phyloP scores from a whole-genome alignment of 2,113 vertebrate genomes.

The Progne subis region DNA sequence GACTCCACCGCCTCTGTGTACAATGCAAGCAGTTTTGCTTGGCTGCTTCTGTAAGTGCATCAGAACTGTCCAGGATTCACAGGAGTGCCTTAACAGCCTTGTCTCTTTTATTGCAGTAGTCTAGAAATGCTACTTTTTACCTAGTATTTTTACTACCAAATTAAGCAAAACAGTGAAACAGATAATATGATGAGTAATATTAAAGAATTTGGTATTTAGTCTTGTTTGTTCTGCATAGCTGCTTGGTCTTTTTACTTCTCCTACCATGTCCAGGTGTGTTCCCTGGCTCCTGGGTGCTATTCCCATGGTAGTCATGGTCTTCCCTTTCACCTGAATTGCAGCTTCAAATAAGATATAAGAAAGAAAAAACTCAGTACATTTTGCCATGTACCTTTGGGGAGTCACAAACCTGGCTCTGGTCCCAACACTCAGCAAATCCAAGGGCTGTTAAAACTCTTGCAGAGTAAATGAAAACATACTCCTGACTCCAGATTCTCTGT shows the following conservation, averaged over 20 bases:
- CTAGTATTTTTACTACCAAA: neutral
- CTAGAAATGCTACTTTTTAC: neutral
- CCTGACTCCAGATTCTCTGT: neutral
- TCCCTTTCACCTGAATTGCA: neutral
- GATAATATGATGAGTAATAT: neutral
- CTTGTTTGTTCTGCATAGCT: neutral
- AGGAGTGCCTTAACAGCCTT: neutral
- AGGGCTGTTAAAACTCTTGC: neutral
- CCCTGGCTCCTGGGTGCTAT: neutral
- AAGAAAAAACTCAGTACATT: neutral
- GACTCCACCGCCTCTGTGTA: neutral
- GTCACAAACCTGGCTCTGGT: neutral
- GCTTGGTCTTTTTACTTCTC: neutral
- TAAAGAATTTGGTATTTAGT: neutral
- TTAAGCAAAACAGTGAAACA: neutral
- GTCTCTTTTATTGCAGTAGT: neutral
- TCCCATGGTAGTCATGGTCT: neutral
- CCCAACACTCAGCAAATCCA: neutral
- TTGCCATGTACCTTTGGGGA: neutral
- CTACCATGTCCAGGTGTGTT: accelerated
- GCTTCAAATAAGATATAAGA: neutral
- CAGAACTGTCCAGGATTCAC: neutral
- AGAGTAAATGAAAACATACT: neutral
- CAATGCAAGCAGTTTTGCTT: neutral
- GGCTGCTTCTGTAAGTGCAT: neutral